Percentiles rank a stretch among this genome's conserved stretches.
phyloP scores from a whole-genome alignment of 2,888 invertebrate genomes.

The Cepaea hortensis region DNA sequence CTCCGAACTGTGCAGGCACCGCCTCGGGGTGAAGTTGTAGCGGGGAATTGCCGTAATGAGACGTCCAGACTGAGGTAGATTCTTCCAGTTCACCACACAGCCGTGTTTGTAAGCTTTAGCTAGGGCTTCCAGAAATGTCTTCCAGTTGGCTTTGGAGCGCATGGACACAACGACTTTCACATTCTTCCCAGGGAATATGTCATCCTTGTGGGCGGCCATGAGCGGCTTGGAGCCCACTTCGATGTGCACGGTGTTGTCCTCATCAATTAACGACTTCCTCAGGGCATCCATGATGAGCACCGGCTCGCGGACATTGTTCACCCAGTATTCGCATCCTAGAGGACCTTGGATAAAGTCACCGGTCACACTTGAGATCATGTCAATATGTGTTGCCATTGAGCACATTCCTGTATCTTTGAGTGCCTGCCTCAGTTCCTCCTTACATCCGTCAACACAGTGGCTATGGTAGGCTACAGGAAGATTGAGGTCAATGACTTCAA shows the following conservation, averaged over 20 bases:
- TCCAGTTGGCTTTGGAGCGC: constrained; percentile 43
- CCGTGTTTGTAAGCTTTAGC: constrained; percentile 12
- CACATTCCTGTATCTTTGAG: constrained; percentile 49
- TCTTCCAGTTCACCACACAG: constrained; percentile 45
- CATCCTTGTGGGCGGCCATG: constrained; percentile 52
- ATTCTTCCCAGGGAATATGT: constrained; percentile 52
- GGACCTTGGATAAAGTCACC: constrained; percentile 50
- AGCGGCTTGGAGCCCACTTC: constrained; percentile 67
- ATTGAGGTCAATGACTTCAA: constrained; percentile 51
- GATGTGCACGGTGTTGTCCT: constrained; percentile 55
- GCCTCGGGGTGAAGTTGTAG: constrained; percentile 55
- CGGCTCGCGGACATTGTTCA: constrained; percentile 59
- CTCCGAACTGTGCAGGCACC: constrained; percentile 31
- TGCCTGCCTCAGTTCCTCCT: constrained; percentile 48
- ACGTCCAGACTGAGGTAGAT: constrained; percentile 35
- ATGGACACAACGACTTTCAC: constrained; percentile 49
- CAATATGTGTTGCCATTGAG: constrained; percentile 1
- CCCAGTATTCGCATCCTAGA: constrained; percentile 60
- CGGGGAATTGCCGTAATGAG: constrained; percentile 53
- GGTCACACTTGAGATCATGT: constrained; percentile 61
- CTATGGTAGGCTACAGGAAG: constrained; percentile 66
- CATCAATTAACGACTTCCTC: constrained; percentile 32
- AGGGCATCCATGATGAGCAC: constrained; percentile 59
- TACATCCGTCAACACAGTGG: constrained; percentile 56
- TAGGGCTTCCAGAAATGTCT: constrained; percentile 42